phyloP scores from a whole-genome alignment of 2,888 invertebrate species.

The Drosophila barbarae region DNA sequence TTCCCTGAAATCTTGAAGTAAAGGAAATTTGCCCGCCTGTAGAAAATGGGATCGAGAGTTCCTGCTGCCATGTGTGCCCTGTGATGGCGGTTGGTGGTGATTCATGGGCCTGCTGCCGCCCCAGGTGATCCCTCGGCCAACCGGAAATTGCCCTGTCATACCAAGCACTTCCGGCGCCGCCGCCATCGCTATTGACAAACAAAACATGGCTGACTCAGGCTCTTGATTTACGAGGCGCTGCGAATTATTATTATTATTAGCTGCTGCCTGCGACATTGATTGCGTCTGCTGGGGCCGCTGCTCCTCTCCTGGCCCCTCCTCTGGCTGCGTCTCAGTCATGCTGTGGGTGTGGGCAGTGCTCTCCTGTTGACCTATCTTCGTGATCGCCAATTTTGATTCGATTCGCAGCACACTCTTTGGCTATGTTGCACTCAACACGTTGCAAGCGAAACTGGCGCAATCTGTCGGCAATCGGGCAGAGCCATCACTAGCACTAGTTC shows the following conservation, averaged over 20 bases:
- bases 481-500: slow-evolving; percentile 23
- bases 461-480: slow-evolving; percentile 46
- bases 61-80: slow-evolving; percentile 7
- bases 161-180: slow-evolving; percentile 55
- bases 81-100: slow-evolving; percentile 6
- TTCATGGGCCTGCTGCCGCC: not conserved
- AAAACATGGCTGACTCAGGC: slow-evolving; percentile 56
- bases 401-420: slow-evolving; percentile 21
- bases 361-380: slow-evolving; percentile 62
- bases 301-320: slow-evolving; percentile 18
- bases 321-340: slow-evolving; percentile 8
- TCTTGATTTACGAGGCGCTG: slow-evolving; percentile 45
- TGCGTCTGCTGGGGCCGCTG: slow-evolving; percentile 14
- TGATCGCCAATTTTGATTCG: slow-evolving; percentile 13
- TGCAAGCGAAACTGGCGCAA: slow-evolving; percentile 63
- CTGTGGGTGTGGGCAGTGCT: slow-evolving; percentile 28
- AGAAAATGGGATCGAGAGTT: not conserved
- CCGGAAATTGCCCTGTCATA: slow-evolving; percentile 53
- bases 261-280: slow-evolving; percentile 32
- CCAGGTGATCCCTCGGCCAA: slow-evolving; percentile 19
- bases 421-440: slow-evolving; percentile 62
- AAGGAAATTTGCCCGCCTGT: slow-evolving; percentile 43
- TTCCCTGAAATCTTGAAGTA: not conserved
- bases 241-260: slow-evolving; percentile 65
- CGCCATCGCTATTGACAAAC: slow-evolving; percentile 36